Conservation (phyloP, 64 coral and sea anemone genomes). For the Montipora sp. region DNA sequence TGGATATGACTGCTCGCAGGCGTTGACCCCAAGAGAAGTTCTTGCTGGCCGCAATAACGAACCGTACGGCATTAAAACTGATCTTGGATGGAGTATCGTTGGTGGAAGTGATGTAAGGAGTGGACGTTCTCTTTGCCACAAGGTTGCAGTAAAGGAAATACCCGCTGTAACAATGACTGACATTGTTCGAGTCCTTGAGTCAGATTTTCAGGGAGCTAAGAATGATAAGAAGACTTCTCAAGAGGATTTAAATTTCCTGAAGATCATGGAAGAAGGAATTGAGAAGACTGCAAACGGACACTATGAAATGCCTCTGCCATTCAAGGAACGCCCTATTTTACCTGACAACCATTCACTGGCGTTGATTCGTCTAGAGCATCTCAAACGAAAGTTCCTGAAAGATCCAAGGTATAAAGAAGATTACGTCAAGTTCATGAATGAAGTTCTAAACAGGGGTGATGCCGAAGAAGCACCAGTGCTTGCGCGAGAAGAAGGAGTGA, state of each 20-base stretch:
- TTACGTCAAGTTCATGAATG: background rate
- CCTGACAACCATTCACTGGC: background rate
- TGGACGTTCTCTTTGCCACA: no score
- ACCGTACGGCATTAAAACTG: no score
- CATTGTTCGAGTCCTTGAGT: background rate
- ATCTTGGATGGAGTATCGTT: no score
- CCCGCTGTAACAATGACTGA: background rate
- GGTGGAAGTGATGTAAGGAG: no score
- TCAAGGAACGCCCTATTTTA: background rate
- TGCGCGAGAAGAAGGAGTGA: background rate
- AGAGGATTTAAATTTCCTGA: constrained; percentile 3
- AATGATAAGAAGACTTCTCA: constrained; percentile 9
- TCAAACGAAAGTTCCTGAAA: no score
- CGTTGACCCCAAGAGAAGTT: no score
- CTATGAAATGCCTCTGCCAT: no score
- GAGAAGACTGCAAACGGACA: no score
- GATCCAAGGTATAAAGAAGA: no score
- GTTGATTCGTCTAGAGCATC: background rate
- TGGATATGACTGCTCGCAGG: no score
- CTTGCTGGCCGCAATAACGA: no score
- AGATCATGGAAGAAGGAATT: no score
- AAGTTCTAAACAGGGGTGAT: background rate
- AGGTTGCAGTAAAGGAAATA: background rate
- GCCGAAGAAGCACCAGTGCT: background rate
- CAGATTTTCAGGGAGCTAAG: background rate